phyloP scores from a whole-genome alignment of 2,113 vertebrate species.

The Chaetodon auriga region DNA sequence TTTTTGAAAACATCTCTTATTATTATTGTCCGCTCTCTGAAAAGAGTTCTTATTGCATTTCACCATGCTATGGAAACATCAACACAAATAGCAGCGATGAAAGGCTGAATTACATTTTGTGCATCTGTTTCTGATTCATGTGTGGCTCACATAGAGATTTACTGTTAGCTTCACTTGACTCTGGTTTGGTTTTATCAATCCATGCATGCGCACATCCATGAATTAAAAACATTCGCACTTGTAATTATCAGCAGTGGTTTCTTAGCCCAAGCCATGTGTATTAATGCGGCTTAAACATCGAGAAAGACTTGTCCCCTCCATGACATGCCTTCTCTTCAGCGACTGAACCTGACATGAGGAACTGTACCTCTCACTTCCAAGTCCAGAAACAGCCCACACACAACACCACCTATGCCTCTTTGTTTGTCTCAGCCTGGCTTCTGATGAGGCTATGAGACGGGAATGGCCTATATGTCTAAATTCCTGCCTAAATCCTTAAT shows the following conservation, averaged over 20 bases:
- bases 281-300: neutral
- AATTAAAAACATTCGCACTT: neutral
- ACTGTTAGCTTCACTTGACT: neutral
- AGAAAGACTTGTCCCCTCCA: neutral
- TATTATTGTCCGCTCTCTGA: slow-evolving; percentile 43
- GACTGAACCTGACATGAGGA: slow-evolving; percentile 9
- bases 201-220: neutral
- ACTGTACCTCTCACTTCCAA: slow-evolving; percentile 25
- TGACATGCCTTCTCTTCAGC: neutral
- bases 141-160: neutral
- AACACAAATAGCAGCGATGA: slow-evolving; percentile 16
- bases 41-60: slow-evolving; percentile 23
- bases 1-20: slow-evolving; percentile 70
- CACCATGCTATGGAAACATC: neutral
- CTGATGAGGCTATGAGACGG: slow-evolving; percentile 21
- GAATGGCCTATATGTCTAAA: slow-evolving; percentile 50
- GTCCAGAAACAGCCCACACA: neutral
- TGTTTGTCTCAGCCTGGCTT: slow-evolving; percentile 12
- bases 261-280: neutral
- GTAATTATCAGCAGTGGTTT: neutral
- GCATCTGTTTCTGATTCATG: neutral
- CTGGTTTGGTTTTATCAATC: neutral
- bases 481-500: slow-evolving; percentile 62
- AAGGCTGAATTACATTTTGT: slow-evolving; percentile 22
- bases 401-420: neutral